phyloP scores from a whole-genome alignment of 2,888 invertebrate genomes.

The Thymelicus acteon region DNA sequence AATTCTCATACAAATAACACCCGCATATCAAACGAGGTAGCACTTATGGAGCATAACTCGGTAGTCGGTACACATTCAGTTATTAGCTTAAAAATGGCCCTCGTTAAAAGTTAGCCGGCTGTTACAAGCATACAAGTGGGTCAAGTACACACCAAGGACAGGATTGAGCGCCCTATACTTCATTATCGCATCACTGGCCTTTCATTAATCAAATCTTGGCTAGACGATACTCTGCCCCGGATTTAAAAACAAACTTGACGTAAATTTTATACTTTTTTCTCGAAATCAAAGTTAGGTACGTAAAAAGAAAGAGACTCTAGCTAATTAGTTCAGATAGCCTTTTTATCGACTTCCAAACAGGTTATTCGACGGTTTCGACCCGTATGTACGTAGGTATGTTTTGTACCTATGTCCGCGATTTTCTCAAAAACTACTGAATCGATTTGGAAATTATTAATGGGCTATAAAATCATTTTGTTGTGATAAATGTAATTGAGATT shows the following conservation, averaged over 20 bases:
- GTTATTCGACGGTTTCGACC: too few species aligned
- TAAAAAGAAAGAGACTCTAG: too few species aligned
- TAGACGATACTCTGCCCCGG: slow-evolving; percentile 52
- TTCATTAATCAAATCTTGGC: slow-evolving; percentile 64
- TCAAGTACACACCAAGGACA: slow-evolving; percentile 76
- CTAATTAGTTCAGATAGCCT: too few species aligned
- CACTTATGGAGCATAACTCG: background rate
- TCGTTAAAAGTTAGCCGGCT: slow-evolving; percentile 38
- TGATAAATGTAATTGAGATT: too few species aligned
- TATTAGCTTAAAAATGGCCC: slow-evolving; percentile 34
- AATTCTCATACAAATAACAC: background rate
- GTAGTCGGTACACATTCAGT: slow-evolving; percentile 11
- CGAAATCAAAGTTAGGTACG: too few species aligned
- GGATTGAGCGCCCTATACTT: slow-evolving; percentile 55
- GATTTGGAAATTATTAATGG: too few species aligned
- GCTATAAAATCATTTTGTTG: too few species aligned
- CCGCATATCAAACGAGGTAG: background rate
- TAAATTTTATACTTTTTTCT: background rate
- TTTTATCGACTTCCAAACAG: too few species aligned
- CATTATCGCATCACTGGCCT: slow-evolving; percentile 67
- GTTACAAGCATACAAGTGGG: slow-evolving; percentile 67
- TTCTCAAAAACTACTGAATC: too few species aligned
- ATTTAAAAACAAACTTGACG: slow-evolving; percentile 49
- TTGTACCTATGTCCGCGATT: too few species aligned
- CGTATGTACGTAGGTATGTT: too few species aligned